phyloP scores from a whole-genome alignment of 2,888 invertebrate species.

The Oligia latruncula region DNA sequence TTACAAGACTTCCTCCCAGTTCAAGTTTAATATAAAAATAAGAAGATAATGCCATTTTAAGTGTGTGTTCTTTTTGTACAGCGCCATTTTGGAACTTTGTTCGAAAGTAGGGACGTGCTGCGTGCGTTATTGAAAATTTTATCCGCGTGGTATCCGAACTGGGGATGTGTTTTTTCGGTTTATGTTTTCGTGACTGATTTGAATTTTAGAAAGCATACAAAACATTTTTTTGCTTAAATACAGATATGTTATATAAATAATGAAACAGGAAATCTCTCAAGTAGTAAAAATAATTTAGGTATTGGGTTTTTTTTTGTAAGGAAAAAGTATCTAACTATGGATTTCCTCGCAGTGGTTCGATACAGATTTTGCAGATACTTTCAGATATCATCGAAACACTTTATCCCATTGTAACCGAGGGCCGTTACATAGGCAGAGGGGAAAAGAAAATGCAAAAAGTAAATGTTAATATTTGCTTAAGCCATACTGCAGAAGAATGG shows the following conservation, averaged over 20 bases:
- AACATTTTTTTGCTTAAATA: too few relatives aligned
- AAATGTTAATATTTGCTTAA: constrained; percentile 80
- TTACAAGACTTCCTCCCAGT: constrained; percentile 82
- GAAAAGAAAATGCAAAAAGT: constrained; percentile 72
- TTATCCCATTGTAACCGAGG: constrained; percentile 25
- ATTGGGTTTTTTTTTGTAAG: neutral
- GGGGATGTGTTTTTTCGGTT: constrained; percentile 23
- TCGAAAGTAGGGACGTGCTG: constrained; percentile 58
- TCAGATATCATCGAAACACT: constrained; percentile 26
- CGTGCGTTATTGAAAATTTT: constrained; percentile 54
- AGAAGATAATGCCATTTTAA: constrained; percentile 86
- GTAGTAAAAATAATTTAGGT: neutral
- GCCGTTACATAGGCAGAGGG: constrained; percentile 57
- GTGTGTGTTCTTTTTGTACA: constrained; percentile 77
- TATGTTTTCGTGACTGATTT: neutral
- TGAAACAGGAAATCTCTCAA: too few relatives aligned
- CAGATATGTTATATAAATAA: too few relatives aligned
- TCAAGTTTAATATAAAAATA: constrained; percentile 88
- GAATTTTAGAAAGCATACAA: neutral
- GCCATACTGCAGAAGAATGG: constrained; percentile 66
- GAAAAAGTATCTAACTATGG: too few relatives aligned
- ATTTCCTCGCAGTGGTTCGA: neutral
- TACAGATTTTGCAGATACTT: constrained; percentile 12
- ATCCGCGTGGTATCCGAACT: constrained; percentile 16
- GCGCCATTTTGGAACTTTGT: constrained; percentile 75